Evolutionary conservation across 2,797 vertebrate genomes (phyloP).

Genomic region (Apogon talboti): DNA sequence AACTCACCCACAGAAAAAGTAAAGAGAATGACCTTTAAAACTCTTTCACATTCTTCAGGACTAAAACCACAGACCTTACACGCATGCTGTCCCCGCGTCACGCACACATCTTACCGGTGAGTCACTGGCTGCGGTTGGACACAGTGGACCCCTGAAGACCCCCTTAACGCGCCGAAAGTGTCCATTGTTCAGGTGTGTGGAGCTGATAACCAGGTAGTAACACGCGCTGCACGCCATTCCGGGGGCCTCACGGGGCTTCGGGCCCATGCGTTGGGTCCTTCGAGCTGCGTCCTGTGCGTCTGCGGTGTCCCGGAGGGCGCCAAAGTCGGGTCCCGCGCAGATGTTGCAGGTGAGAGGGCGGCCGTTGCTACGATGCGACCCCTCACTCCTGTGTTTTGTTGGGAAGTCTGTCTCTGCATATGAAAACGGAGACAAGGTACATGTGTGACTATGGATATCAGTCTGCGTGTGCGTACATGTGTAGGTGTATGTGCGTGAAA

Average conservation of each 20-base stretch:
- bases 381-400: slow-evolving; percentile 51
- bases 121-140: slow-evolving; percentile 86
- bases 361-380: slow-evolving; percentile 13
- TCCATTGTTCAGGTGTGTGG: slow-evolving; percentile 96
- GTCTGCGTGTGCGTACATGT: slow-evolving; percentile 1
- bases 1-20: not conserved
- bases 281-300: slow-evolving; percentile 1
- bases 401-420: slow-evolving; percentile 46
- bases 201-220: slow-evolving; percentile 98
- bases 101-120: slow-evolving; percentile 86
- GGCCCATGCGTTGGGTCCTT: slow-evolving; percentile 38
- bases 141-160: slow-evolving; percentile 96
- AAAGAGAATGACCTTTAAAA: not conserved
- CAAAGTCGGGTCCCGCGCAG: slow-evolving; percentile 14
- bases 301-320: slow-evolving; percentile 19
- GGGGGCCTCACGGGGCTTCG: slow-evolving; percentile 49
- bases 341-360: slow-evolving; percentile 35
- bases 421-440: slow-evolving; percentile 6
- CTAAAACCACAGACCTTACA: not conserved
- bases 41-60: not conserved
- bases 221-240: slow-evolving; percentile 96
- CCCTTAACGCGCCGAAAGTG: slow-evolving; percentile 98
- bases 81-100: not conserved
- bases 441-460: not conserved
- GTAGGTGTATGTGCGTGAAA: not conserved